Evolutionary conservation across 2,888 invertebrate species (phyloP).

Genomic region (Eupithecia dodoneata): DNA sequence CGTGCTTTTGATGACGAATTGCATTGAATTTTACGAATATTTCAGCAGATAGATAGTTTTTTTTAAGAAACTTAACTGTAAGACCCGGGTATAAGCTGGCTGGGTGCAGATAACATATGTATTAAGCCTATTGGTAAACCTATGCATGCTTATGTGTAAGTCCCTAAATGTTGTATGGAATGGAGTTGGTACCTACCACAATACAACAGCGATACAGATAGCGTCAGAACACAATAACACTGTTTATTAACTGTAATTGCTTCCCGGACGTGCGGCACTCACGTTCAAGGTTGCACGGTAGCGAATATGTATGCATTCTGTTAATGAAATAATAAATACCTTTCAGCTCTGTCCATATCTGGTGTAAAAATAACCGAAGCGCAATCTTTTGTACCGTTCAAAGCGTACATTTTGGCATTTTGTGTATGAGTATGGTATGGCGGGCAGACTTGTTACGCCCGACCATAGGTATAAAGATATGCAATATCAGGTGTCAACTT

Average conservation of each 20-base stretch:
- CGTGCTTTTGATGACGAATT: background rate
- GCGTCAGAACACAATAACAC: constrained; percentile 37
- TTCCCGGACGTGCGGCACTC: constrained; percentile 53
- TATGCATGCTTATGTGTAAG: background rate
- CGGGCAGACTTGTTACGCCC: background rate
- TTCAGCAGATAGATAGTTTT: background rate
- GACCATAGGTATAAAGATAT: background rate
- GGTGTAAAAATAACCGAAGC: constrained; percentile 1
- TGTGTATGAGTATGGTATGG: background rate
- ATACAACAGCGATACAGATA: constrained; percentile 5
- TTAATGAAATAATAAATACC: constrained; percentile 6
- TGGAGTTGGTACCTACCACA: background rate
- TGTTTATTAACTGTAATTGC: constrained; percentile 41
- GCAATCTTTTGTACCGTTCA: background rate
- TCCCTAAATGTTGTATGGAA: background rate
- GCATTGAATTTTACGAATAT: background rate
- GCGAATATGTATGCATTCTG: background rate
- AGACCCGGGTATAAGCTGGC: background rate
- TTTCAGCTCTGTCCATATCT: constrained; percentile 3
- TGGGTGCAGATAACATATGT: background rate
- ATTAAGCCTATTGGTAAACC: background rate
- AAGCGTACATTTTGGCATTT: background rate
- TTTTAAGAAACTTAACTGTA: background rate
- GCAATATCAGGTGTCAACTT: background rate
- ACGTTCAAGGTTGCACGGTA: constrained; percentile 46